These are phyloP conservation scores for Lutraria rhynchaena DNA, from an alignment of 1,140 invertebrate genomes.

Conservation along the genomic window DNA sequence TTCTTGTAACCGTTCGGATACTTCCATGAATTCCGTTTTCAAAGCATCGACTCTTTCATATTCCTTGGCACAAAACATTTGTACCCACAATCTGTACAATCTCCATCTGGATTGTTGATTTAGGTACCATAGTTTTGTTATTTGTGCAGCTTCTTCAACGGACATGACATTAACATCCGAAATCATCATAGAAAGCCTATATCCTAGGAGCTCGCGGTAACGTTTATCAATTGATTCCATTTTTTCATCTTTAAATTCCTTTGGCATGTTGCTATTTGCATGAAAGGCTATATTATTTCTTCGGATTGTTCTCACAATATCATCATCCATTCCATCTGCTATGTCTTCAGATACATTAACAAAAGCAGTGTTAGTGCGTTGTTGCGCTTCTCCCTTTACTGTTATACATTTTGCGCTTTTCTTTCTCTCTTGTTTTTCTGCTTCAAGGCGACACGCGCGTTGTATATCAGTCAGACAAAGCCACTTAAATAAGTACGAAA, in stretches of 20 bases:
- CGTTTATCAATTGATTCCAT: too few relatives aligned
- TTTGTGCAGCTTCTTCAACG: constrained; percentile 40
- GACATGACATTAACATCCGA: constrained; percentile 46
- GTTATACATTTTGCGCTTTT: too few relatives aligned
- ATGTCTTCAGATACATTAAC: not conserved
- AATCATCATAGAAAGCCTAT: not conserved
- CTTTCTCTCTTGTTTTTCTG: not conserved
- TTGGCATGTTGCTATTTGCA: not conserved
- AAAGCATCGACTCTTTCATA: constrained; percentile 48
- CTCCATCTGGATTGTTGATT: constrained; percentile 71
- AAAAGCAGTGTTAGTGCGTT: not conserved
- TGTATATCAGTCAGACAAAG: not conserved
- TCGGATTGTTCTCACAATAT: not conserved
- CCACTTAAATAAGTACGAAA: not conserved
- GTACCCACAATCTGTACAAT: constrained; percentile 77
- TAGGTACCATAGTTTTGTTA: constrained; percentile 73
- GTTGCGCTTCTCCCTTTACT: not conserved
- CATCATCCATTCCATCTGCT: not conserved
- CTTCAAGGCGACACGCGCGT: not conserved
- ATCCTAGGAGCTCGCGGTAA: too few relatives aligned
- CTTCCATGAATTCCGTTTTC: constrained; percentile 53
- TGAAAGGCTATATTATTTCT: not conserved
- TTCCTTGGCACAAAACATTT: constrained; percentile 49
- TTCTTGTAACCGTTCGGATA: constrained; percentile 59
- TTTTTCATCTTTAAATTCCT: not conserved